Evolutionary conservation across 2,797 vertebrate genomes (phyloP), one percentile per base, ranked within the genome.

Genomic region (Pristis pectinata): DNA sequence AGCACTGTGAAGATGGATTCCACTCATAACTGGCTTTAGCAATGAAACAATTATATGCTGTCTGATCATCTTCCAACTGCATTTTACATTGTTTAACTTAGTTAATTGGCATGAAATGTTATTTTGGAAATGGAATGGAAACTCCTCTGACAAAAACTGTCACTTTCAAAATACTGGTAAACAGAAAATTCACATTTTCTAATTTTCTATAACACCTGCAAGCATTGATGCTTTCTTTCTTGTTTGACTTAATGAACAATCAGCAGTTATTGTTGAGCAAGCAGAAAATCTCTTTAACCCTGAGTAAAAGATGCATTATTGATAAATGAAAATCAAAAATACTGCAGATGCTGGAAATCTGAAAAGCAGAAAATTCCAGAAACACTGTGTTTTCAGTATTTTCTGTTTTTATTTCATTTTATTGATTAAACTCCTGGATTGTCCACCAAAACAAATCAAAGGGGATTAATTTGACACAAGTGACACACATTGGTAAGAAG

Each of bases 81-180:
- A 94, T 94, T 94, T 94, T 94, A 94, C 67, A 94, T 94, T 94
- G 92, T 94, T 94, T 94, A 94, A 94, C 92, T 94, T 24, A 74
- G 92, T 94, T 94, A 94, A 94, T 94, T 94, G 92, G 92, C 92
- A 94, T 94, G 92, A 94, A 94, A 94, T 94, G 27, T 34, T 94
- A 44, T 56, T 53, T 94, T 76, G 92, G 70, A 94, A 94, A 49
- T 70, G 92, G 92, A 94, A 94, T 49, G 92, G 92, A 94, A 94
- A 94, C 64, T 49, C 92, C 92, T 76, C 92, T 94, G 70, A 87
- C 30, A 74, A 76, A 53, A 94, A 19, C 61, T 53, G 0, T 49
- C 44, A 44, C 41, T 53, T 94, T 74, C 41, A 94, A 94, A 72
- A 41, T 49, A n/a, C 92, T 74, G 70, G 44, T 72, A 53, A 53